A percentile compares a stretch with the other conserved stretches of the same genome.
Conservation (phyloP, 2,888 invertebrate genomes). For the Spatulosminthurus flaviceps region DNA sequence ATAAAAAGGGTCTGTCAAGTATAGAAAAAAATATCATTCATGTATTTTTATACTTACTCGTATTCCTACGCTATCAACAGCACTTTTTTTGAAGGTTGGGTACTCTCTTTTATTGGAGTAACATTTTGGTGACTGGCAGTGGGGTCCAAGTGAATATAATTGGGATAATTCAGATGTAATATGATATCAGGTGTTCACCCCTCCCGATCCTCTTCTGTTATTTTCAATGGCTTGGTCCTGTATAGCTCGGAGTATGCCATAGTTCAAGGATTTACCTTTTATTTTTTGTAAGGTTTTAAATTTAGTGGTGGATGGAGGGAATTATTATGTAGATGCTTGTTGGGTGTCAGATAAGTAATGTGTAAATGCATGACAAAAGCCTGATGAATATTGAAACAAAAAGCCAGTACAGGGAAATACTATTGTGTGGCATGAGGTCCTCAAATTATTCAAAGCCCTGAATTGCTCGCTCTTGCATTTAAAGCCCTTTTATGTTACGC, state of each 20-base stretch:
- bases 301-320: too few species aligned
- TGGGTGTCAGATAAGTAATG: too few species aligned
- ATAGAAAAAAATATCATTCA: neutral
- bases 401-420: too few species aligned
- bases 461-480: too few species aligned
- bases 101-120: neutral
- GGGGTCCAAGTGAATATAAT: slow-evolving; percentile 46
- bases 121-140: slow-evolving; percentile 2
- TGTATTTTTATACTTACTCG: neutral
- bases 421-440: neutral
- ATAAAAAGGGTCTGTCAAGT: slow-evolving; percentile 22
- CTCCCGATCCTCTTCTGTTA: slow-evolving; percentile 24
- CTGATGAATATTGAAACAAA: too few species aligned
- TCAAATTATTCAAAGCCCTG: neutral
- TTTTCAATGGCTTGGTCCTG: neutral
- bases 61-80: too few species aligned
- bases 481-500: too few species aligned
- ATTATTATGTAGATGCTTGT: too few species aligned
- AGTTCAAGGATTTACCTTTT: neutral
- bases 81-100: neutral
- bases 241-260: neutral
- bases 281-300: neutral
- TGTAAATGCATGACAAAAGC: too few species aligned
- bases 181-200: slow-evolving; percentile 59
- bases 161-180: slow-evolving; percentile 58